Base-by-base conservation (phyloP, 2,888 invertebrate species). In the Eupithecia vulgata region DNA sequence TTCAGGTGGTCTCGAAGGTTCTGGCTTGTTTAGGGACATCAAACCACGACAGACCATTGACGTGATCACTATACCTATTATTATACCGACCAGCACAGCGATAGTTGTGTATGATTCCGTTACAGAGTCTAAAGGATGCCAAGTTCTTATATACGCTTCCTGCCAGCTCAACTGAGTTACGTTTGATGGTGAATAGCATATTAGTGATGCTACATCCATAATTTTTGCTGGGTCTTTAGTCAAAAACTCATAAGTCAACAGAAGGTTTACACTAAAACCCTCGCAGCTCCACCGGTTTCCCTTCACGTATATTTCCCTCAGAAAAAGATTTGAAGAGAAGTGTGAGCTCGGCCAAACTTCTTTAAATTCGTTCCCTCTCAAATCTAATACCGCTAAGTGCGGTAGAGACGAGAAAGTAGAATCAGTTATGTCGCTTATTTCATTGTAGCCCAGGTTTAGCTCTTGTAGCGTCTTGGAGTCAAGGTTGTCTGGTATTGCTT, bases 271-370 rank as follows among this genome's bases (percentile, higher is more conserved):
- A 71, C 94, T 93, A 57, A 94, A 91, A 78, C 97, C 97, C 73
- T 96, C 96, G 83, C 97, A 97, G 78, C 95, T 95, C 97, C 97
- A 97, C 1, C 96, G 96, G 91, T 97, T 97, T 80, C 97, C 96
- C 57, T 95, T 95, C 80, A 97, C 89, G 82, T 94, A 91, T 40
- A 97, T 90, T 82, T 94, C 93, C 81, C 94, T 91, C 79, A 96
- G 90, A 85, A 94, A 95, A 42, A 93, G 91, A 85, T 96, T 96
- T 72, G 94, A 93, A 68, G 94, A 90, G 84, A 97, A 97, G 84
- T 95, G 95, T 75, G 94, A 92, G 2, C 95, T 92, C 4, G 95
- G 91, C 88, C 96, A 95, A 35, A 95, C 95, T 73, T 95, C 95
- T 15, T 95, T 96, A 75, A 97, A 94, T 52, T 96, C 95, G 84